Conservation (phyloP, 2,888 invertebrate species). For the Bugula neritina region DNA sequence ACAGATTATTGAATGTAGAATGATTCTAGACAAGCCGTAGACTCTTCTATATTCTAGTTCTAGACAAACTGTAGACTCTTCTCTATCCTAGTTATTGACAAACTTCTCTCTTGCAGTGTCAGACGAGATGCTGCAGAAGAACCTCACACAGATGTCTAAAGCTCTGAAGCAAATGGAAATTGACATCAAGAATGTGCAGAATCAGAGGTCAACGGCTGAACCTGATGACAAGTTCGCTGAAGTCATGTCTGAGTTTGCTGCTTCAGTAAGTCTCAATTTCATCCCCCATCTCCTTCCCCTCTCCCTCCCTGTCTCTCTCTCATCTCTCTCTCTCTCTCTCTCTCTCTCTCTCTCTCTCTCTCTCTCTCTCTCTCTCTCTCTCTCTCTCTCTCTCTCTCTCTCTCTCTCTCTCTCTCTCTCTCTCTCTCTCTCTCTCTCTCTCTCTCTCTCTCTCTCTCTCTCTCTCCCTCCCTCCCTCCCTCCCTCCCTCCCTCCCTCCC, state of each 20-base stretch:
- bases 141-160: conserved; percentile 71
- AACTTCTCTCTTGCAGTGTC: conserved; percentile 48
- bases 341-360: conserved; percentile 28
- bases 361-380: conserved; percentile 29
- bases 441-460: conserved; percentile 22
- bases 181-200: conserved; percentile 75
- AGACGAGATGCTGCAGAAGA: conserved; percentile 54
- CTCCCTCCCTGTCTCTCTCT: conserved; percentile 1
- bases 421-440: conserved; percentile 27
- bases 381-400: conserved; percentile 30
- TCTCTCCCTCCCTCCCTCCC: conserved; percentile 25
- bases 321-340: conserved; percentile 10
- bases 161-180: conserved; percentile 82
- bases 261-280: no score
- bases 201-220: conserved; percentile 41
- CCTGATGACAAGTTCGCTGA: conserved; percentile 75
- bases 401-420: conserved; percentile 22
- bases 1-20: no score
- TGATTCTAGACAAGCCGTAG: no score
- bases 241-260: conserved; percentile 77
- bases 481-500: conserved; percentile 22
- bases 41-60: no score
- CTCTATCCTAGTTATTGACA: no score
- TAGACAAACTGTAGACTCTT: no score
- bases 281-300: not conserved